Percentiles rank a stretch among this genome's conserved stretches.
Conservation (phyloP, 2,797 vertebrate genomes). For the Chelidonichthys spinosus region DNA sequence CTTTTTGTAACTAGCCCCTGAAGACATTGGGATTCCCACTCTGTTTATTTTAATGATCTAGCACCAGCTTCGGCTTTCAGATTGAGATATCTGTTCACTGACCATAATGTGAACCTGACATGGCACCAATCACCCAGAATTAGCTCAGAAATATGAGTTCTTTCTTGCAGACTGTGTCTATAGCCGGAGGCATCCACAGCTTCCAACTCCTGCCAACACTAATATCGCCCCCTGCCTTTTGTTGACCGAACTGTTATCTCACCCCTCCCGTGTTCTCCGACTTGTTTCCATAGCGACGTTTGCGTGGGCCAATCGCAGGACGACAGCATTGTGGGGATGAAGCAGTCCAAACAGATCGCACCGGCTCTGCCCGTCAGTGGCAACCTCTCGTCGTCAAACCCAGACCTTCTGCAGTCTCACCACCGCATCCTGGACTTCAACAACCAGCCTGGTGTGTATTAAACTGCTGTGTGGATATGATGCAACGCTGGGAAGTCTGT, state of each 20-base stretch:
- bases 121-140: neutral
- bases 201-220: slow-evolving; percentile 18
- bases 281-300: slow-evolving; percentile 88
- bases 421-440: slow-evolving; percentile 98
- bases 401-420: slow-evolving; percentile 96
- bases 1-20: neutral
- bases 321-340: slow-evolving; percentile 97
- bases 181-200: neutral
- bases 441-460: slow-evolving; percentile 91
- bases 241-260: slow-evolving; percentile 54
- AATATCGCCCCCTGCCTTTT: slow-evolving; percentile 65
- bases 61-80: neutral
- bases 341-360: slow-evolving; percentile 96
- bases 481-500: neutral
- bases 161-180: neutral
- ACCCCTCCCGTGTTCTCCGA: slow-evolving; percentile 30
- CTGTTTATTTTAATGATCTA: neutral
- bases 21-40: neutral
- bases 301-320: slow-evolving; percentile 98
- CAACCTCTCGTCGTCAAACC: slow-evolving; percentile 97
- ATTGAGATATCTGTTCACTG: neutral
- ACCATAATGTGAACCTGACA: slow-evolving; percentile 4
- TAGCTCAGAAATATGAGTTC: neutral
- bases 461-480: neutral
- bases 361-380: slow-evolving; percentile 95